Evolutionary conservation across 2,113 vertebrate genomes (phyloP).

Genomic region (Ceyx cyanopectus): DNA sequence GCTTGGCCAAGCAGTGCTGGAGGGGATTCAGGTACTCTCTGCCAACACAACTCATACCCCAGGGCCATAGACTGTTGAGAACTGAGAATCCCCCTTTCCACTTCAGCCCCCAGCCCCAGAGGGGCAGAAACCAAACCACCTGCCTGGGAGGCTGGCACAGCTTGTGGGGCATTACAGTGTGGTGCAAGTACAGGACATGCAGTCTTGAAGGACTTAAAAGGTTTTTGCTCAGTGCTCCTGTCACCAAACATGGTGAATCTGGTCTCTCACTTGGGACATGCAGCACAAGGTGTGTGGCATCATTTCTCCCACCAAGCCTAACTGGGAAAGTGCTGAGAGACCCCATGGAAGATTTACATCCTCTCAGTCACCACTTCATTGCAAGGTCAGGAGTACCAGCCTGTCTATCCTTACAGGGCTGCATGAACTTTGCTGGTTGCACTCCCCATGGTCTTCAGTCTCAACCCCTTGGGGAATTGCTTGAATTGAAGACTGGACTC

Average conservation of each 20-base stretch:
- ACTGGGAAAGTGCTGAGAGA: not conserved
- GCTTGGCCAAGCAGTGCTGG: not conserved
- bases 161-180: rapidly evolving
- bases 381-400: rapidly evolving
- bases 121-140: not conserved
- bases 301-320: not conserved
- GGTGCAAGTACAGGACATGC: not conserved
- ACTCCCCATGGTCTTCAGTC: not conserved
- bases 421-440: not conserved
- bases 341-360: rapidly evolving
- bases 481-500: not conserved
- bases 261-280: rapidly evolving
- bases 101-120: not conserved
- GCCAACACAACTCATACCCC: rapidly evolving
- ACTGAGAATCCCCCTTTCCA: not conserved
- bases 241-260: not conserved
- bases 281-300: not conserved
- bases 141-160: not conserved
- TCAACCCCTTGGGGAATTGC: rapidly evolving
- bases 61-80: rapidly evolving
- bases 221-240: not conserved
- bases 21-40: not conserved
- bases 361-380: not conserved
- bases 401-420: not conserved
- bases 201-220: not conserved